Evolutionary conservation across 2,113 vertebrate genomes (phyloP), one percentile per base, ranked within the genome.

Genomic region (Thunnus thynnus): DNA sequence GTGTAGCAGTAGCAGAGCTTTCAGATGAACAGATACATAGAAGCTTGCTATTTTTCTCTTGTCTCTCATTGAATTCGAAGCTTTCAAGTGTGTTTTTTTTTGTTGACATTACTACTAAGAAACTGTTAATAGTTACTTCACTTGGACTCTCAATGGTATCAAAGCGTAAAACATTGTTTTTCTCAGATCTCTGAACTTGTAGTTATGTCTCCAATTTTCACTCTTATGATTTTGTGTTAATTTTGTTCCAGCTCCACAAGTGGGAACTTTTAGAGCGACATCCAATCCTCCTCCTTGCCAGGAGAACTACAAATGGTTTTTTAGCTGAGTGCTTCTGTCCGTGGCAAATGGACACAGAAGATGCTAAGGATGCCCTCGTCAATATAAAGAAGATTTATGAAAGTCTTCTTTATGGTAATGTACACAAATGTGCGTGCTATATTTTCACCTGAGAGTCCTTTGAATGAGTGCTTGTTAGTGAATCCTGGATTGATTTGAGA

Each of bases 361-460:
- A 68, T 14, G 48, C 27, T 18, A n/a, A 13, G 10, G 27, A 68
- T 32, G 27, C 27, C 50, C 11, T 52, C 11, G 27, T n/a, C 48
- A n/a, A 47, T 8, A 36, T 52, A 32, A 52, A 68, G 48, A 68
- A 3, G 65, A 52, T 68, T 32, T 68, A 52, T 52, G 63, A 50
- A 41, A 20, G 60, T 13, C 60, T 62, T 13, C 60, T 62, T 6
- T 41, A 50, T 2, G 9, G 61, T 63, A 63, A 63, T 5, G n/a
- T 1, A 20, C 36, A n/a, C 60, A 25, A 41, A 41, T 41, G 36
- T 41, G 32, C 4, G 1, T 36, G 36, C 36, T 9, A 6, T 2
- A 17, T 17, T 65, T 48, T 48, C 62, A 16, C 20, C 13, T 3
- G 6, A 4, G 14, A 46, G 10, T 3, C 61, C 20, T 46, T 22